Evolutionary conservation across 35 echinoderm and acorn worm genomes (phyloP).

Genomic region (Heliocidaris erythrogramma): DNA sequence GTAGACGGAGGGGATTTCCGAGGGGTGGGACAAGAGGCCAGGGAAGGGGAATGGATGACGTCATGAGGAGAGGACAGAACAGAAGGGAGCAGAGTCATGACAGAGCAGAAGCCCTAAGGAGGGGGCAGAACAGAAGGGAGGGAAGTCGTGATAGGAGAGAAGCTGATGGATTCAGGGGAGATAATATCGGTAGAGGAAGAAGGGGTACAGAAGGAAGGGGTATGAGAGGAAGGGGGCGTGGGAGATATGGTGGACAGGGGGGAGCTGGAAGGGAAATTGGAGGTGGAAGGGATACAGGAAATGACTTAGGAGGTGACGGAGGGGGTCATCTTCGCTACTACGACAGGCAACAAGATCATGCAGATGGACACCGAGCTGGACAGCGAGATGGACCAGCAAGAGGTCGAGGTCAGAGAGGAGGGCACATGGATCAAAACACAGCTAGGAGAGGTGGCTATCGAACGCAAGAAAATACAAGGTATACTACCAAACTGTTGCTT

Average conservation of each 20-base stretch:
- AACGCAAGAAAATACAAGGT: neutral
- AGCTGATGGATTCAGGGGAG: neutral
- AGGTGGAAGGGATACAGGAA: neutral
- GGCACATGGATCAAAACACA: neutral
- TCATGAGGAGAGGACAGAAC: neutral
- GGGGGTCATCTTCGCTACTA: neutral
- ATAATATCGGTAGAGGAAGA: neutral
- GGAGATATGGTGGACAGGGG: neutral
- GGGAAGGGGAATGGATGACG: neutral
- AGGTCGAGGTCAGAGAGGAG: slow-evolving; percentile 11
- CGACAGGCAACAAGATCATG: neutral
- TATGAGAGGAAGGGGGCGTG: neutral
- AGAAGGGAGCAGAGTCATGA: neutral
- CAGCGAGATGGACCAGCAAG: neutral
- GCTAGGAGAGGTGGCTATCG: neutral
- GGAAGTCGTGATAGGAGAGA: neutral
- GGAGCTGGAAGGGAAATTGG: neutral
- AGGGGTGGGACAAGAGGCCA: neutral
- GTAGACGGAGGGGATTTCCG: neutral
- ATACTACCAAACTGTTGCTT: neutral
- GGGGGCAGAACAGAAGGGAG: neutral
- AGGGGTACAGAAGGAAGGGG: slow-evolving; percentile 1
- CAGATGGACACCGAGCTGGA: neutral
- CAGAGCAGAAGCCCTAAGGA: too few species aligned
- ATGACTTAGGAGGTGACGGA: neutral